Evolutionary conservation across 2,888 invertebrate species (phyloP), one percentile per base, ranked within the genome.

Genomic region (Germaria angustata): DNA sequence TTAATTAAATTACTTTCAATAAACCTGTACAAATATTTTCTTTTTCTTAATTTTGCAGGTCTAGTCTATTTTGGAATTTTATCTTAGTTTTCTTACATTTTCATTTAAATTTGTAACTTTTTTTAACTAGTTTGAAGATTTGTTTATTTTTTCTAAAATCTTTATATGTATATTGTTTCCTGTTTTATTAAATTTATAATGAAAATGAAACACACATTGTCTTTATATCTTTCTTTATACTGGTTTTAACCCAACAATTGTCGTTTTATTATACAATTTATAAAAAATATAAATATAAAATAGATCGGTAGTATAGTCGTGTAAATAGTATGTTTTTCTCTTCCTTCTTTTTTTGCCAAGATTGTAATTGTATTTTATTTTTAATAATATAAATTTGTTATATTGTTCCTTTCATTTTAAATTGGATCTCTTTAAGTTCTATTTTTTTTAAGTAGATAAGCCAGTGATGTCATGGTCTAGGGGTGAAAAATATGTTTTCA

Each of bases 231-330:
- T n/a, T 24, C 3, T 44, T 49, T 51, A 8, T 73, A 44, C n/a
- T 9, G n/a, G 4, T 68, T 41, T 66, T 24, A 72, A 66, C 44
- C 72, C 57, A 72, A 72, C 66, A 72, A 59, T 59, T 71, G 46
- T 79, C 39, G 17, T 32, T 78, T 78, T 39, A 28, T 79, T 79
- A 79, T 32, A 61, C 72, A 72, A 65, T 72, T 66, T 79, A 79
- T 72, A 79, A 65, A 79, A 79, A 79, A 79, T 79, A 72, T 66
- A 59, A 80, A 39, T 80, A 80, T 73, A 80, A 79, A 80, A 80
- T 80, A 80, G 79, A 80, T 80, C 79, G 79, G 79, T 80, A 71
- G 76, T 76, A 71, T 80, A 80, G 68, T 80, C 72, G 57, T 79
- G 73, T 81, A 72, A 73, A 81, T 77, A 81, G 75, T 75, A 36